Evolutionary conservation across 37 sponge, comb jelly and placozoan species (phyloP).

Genomic region (Petrosia ficiformis): DNA sequence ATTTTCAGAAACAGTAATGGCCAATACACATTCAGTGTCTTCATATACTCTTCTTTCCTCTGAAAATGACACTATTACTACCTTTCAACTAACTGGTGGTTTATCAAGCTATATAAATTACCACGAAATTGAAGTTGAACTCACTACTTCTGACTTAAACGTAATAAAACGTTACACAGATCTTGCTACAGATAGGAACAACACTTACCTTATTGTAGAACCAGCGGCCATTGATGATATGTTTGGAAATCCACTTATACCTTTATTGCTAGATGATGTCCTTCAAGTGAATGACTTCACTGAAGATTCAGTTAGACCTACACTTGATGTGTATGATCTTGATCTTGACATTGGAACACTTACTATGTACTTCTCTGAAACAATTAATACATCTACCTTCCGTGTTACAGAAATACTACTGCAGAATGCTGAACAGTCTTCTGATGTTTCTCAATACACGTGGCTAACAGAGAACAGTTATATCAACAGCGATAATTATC

Average conservation of each 20-base stretch:
- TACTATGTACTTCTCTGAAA: constrained; percentile 81
- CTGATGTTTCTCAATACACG: not conserved
- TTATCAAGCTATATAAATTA: constrained; percentile 24
- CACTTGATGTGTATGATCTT: constrained; percentile 49
- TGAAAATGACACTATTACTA: not conserved
- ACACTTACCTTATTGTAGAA: constrained; percentile 51
- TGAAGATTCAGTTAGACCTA: constrained; percentile 49
- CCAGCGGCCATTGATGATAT: constrained; percentile 67
- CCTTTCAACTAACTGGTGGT: constrained; percentile 58
- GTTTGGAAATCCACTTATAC: constrained; percentile 57
- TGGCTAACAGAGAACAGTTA: constrained; percentile 30
- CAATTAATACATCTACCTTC: constrained; percentile 52
- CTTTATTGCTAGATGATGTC: not conserved
- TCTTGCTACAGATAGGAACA: constrained; percentile 43
- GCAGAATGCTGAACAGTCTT: constrained; percentile 34
- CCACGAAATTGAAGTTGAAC: constrained; percentile 47
- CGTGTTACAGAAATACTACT: constrained; percentile 54
- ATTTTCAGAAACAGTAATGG: constrained; percentile 82
- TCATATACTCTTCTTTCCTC: constrained; percentile 42
- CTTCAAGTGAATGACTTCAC: constrained; percentile 24
- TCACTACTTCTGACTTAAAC: constrained; percentile 60
- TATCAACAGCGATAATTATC: constrained; percentile 21
- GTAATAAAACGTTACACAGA: constrained; percentile 48
- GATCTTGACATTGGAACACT: constrained; percentile 70
- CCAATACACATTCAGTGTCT: constrained; percentile 29